phyloP scores from a whole-genome alignment of 2,888 invertebrate genomes.

The Phanerotoma sp. region DNA sequence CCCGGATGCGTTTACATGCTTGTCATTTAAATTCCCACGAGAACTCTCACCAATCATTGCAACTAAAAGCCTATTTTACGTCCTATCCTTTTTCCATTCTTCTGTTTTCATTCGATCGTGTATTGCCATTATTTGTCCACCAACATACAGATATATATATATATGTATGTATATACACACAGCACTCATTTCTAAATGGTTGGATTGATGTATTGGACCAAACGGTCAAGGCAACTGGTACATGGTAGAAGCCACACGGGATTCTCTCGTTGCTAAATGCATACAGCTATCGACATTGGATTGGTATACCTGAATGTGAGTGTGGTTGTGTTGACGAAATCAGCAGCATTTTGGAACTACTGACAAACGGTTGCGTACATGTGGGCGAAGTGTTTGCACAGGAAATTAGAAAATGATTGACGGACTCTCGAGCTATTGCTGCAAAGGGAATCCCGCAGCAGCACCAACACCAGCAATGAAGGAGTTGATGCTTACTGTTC shows the following conservation, averaged over 20 bases:
- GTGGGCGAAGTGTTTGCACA: slow-evolving; percentile 48
- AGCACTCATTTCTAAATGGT: too few relatives aligned
- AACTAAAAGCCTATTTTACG: slow-evolving; percentile 26
- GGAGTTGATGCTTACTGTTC: slow-evolving; percentile 19
- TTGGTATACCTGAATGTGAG: too few relatives aligned
- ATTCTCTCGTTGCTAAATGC: background rate
- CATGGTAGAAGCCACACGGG: slow-evolving; percentile 1
- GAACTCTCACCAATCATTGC: slow-evolving; percentile 23
- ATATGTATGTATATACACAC: too few relatives aligned
- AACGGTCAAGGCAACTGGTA: background rate
- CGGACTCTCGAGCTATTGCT: slow-evolving; percentile 40
- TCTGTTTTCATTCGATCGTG: background rate
- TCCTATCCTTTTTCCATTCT: slow-evolving; percentile 4
- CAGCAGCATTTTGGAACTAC: slow-evolving; percentile 16
- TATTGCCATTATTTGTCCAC: slow-evolving; percentile 21
- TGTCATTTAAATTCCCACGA: slow-evolving; percentile 26
- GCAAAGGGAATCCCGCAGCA: slow-evolving; percentile 40
- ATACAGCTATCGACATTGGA: too few relatives aligned
- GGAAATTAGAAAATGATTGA: slow-evolving; percentile 56
- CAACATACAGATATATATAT: too few relatives aligned
- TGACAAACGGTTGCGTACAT: slow-evolving; percentile 16
- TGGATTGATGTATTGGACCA: too few relatives aligned
- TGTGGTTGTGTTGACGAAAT: too few relatives aligned
- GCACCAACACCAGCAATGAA: slow-evolving; percentile 25
- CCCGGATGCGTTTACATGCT: slow-evolving; percentile 23